These are phyloP conservation scores for Dallia pectoralis DNA, from an alignment of 2,797 vertebrate genomes.

Conservation along the genomic window DNA sequence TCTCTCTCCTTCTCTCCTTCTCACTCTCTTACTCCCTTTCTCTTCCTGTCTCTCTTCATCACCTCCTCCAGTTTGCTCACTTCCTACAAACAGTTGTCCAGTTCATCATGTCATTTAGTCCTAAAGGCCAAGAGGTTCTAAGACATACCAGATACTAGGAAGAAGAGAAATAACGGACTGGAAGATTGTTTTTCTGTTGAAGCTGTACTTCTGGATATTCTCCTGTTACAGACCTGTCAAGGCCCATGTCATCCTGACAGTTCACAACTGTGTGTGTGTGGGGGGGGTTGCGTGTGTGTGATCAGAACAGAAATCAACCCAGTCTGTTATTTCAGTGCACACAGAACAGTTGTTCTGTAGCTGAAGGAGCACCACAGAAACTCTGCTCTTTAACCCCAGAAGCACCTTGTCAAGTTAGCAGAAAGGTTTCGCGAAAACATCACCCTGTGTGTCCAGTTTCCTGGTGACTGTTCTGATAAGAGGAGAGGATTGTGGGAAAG, in stretches of 20 bases:
- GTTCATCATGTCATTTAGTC: slow-evolving; percentile 54
- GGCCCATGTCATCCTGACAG: slow-evolving; percentile 74
- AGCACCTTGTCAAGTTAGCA: slow-evolving; percentile 56
- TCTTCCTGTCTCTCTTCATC: slow-evolving; percentile 19
- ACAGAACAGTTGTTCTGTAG: slow-evolving; percentile 44
- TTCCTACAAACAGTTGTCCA: slow-evolving; percentile 49
- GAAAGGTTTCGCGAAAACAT: slow-evolving; percentile 38
- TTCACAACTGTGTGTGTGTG: slow-evolving; percentile 38
- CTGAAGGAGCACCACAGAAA: slow-evolving; percentile 24
- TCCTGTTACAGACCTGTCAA: slow-evolving; percentile 61
- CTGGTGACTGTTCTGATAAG: slow-evolving; percentile 12
- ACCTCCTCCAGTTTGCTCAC: slow-evolving; percentile 39
- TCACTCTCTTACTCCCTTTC: not conserved
- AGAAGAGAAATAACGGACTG: slow-evolving; percentile 59
- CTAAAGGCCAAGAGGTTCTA: slow-evolving; percentile 61
- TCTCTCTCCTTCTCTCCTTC: not conserved
- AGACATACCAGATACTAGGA: slow-evolving; percentile 61
- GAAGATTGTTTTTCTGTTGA: slow-evolving; percentile 50
- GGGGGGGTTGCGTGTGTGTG: not conserved
- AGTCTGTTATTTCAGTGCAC: slow-evolving; percentile 54
- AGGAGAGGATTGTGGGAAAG: no score
- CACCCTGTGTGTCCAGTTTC: slow-evolving; percentile 33
- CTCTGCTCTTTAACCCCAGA: no score
- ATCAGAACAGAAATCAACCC: slow-evolving; percentile 56
- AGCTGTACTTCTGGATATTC: slow-evolving; percentile 44